Evolutionary conservation across 2,888 invertebrate species (phyloP).

Genomic region (Nasonovia ribisnigri): DNA sequence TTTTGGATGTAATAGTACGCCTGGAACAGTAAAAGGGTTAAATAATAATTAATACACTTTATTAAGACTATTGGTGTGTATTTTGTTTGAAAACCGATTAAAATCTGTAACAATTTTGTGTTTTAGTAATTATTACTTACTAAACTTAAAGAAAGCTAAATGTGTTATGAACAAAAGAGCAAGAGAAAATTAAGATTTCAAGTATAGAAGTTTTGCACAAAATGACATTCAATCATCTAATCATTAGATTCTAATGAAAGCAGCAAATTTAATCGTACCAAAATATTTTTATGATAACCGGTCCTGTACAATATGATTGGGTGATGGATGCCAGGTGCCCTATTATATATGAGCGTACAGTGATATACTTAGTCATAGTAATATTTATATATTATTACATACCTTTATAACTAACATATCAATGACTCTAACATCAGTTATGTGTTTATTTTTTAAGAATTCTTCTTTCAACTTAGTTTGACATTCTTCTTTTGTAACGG

Average conservation of each 20-base stretch:
- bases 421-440: conserved; percentile 88
- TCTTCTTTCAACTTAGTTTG: conserved; percentile 72
- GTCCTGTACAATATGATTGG: not conserved
- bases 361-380: not conserved
- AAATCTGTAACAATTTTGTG: no score
- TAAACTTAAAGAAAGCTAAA: not conserved
- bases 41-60: no score
- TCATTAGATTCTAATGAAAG: no score
- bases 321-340: not conserved
- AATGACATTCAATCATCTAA: not conserved
- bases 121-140: no score
- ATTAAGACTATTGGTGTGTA: no score
- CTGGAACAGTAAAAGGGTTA: no score
- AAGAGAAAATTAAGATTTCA: no score
- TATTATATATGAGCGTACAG: not conserved
- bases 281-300: not conserved
- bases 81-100: no score
- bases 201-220: no score
- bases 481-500: conserved; percentile 54
- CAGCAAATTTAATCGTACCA: not conserved
- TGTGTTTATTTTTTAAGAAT: conserved; percentile 82
- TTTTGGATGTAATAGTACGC: no score
- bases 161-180: no score
- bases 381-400: conserved; percentile 67
- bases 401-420: conserved; percentile 95